phyloP scores from a whole-genome alignment of 2,797 vertebrate species.

The Megaceryle alcyon region DNA sequence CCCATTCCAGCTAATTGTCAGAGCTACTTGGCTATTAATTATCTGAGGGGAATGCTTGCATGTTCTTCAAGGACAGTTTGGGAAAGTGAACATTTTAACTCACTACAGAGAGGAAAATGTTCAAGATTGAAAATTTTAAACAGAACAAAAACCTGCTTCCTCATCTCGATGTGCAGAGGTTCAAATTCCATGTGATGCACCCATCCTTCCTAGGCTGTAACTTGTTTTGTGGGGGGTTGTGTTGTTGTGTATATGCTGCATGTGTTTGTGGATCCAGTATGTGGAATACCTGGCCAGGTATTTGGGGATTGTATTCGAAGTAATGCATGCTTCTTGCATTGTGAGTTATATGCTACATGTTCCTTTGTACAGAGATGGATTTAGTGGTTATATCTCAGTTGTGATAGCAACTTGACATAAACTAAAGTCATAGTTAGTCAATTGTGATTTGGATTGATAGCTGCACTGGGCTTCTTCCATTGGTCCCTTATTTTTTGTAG shows the following conservation, averaged over 20 bases:
- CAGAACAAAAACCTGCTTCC: background rate
- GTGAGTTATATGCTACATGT: background rate
- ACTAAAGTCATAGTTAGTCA: background rate
- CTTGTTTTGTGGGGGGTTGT: too few relatives aligned
- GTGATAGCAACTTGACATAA: background rate
- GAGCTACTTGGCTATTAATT: background rate
- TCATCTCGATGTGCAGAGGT: accelerated
- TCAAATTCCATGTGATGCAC: background rate
- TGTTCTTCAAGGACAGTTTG: background rate
- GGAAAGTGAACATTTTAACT: background rate
- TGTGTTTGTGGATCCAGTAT: background rate
- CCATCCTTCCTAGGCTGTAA: background rate
- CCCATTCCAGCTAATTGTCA: background rate
- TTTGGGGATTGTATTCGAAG: background rate
- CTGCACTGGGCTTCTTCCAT: background rate
- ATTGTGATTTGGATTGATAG: background rate
- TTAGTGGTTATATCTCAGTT: background rate
- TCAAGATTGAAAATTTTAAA: background rate
- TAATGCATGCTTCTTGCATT: background rate
- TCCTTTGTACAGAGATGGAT: background rate
- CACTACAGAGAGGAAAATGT: background rate
- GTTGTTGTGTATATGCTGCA: background rate
- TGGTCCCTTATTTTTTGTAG: background rate
- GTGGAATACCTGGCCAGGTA: background rate
- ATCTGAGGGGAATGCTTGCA: background rate